A percentile compares a stretch with the other conserved stretches of the same genome.
Conservation (phyloP, 2,888 invertebrate genomes). For the Nephrotoma flavescens region DNA sequence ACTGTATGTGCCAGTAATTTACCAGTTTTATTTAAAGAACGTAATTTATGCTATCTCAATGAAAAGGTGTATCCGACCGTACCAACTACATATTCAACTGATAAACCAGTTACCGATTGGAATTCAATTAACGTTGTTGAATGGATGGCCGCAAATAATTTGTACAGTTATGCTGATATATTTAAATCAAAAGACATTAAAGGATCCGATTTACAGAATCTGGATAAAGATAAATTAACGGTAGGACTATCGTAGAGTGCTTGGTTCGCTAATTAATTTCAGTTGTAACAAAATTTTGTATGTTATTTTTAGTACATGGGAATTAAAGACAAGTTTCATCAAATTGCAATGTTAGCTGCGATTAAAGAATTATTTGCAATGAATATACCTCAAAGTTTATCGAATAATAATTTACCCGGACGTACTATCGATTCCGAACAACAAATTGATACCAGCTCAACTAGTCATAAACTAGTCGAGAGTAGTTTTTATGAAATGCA, state of each 20-base stretch:
- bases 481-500: constrained; percentile 52
- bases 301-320: constrained; percentile 47
- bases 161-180: constrained; percentile 54
- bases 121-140: constrained; percentile 52
- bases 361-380: constrained; percentile 44
- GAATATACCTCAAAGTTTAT: not conserved
- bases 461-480: constrained; percentile 36
- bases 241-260: constrained; percentile 32
- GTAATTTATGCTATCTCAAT: constrained; percentile 12
- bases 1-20: constrained; percentile 9
- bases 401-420: not conserved
- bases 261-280: not conserved
- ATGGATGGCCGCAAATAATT: constrained; percentile 60
- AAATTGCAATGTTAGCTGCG: constrained; percentile 49
- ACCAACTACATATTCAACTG: constrained; percentile 10
- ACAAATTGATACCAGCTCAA: not conserved
- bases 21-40: not conserved
- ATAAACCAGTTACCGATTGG: constrained; percentile 50
- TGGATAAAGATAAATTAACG: constrained; percentile 51
- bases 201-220: constrained; percentile 46
- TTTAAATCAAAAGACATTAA: constrained; percentile 56
- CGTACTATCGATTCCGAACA: not conserved
- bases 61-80: constrained; percentile 7
- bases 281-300: not conserved
- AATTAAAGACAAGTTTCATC: constrained; percentile 58